phyloP scores from a whole-genome alignment of 2,797 vertebrate species.

The Melanotaenia trifasciata region DNA sequence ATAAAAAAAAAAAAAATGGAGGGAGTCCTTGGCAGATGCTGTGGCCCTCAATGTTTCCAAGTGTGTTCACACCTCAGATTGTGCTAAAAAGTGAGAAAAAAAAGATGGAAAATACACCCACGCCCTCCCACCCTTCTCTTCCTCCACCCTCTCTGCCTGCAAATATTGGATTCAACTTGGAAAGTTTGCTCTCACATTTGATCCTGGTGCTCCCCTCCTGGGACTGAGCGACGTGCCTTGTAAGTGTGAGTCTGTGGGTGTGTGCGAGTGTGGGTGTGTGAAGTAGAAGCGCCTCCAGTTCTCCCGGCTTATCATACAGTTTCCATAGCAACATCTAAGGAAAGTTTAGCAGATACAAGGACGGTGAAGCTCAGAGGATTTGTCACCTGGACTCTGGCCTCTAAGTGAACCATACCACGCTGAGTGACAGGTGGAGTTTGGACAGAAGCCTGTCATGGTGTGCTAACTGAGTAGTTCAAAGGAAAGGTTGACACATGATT shows the following conservation, averaged over 20 bases:
- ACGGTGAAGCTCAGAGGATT: constrained; percentile 35
- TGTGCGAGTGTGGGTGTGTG: constrained; percentile 9
- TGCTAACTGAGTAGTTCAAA: not conserved
- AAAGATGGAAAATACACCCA: constrained; percentile 34
- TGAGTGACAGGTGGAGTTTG: constrained; percentile 24
- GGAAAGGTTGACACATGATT: not conserved
- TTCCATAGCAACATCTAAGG: constrained; percentile 59
- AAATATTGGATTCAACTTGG: constrained; percentile 44
- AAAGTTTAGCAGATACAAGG: constrained; percentile 45
- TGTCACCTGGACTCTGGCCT: constrained; percentile 13
- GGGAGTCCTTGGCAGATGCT: constrained; percentile 31
- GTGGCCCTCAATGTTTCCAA: constrained; percentile 39
- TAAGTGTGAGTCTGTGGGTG: constrained; percentile 5
- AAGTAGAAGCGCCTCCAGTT: constrained; percentile 19
- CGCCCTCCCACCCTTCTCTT: not conserved
- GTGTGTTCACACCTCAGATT: constrained; percentile 60
- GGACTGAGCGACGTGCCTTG: constrained; percentile 25
- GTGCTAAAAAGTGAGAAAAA: constrained; percentile 51
- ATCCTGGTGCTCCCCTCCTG: constrained; percentile 28
- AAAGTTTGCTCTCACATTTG: constrained; percentile 34
- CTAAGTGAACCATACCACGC: constrained; percentile 30
- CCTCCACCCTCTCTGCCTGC: constrained; percentile 22
- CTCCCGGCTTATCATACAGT: constrained; percentile 49
- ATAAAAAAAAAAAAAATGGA: constrained; percentile 3
- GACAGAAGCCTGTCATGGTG: constrained; percentile 39